phyloP scores from a whole-genome alignment of 2,888 invertebrate genomes.

The Syrista parreyssii region DNA sequence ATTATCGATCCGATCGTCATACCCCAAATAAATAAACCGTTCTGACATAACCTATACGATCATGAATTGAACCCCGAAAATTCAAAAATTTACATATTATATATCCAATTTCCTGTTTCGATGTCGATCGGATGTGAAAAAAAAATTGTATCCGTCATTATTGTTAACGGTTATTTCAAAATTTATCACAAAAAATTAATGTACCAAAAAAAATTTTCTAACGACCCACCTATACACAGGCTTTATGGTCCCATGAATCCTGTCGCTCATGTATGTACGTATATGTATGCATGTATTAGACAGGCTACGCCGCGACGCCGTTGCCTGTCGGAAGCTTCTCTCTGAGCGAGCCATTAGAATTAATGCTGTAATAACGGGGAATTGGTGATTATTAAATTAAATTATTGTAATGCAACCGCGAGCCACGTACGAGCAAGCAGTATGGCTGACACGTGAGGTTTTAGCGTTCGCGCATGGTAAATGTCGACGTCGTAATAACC shows the following conservation, averaged over 20 bases:
- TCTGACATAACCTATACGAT: too few relatives aligned
- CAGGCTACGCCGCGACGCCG: not conserved
- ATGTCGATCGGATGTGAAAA: too few relatives aligned
- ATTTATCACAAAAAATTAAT: too few relatives aligned
- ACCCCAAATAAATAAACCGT: not conserved
- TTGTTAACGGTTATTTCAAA: too few relatives aligned
- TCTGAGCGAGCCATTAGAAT: conserved; percentile 50
- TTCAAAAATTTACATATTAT: not conserved
- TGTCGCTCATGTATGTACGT: not conserved
- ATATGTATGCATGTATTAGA: not conserved
- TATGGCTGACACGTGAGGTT: not conserved
- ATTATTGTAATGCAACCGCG: conserved; percentile 49
- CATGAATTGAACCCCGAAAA: not conserved
- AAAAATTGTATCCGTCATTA: too few relatives aligned
- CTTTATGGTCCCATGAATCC: not conserved
- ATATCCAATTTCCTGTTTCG: not conserved
- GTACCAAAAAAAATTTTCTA: not conserved
- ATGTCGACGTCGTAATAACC: not conserved
- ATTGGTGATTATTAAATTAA: conserved; percentile 58
- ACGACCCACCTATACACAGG: not conserved
- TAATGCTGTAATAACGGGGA: conserved; percentile 53
- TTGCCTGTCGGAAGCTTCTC: conserved; percentile 39
- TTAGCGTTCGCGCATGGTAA: not conserved
- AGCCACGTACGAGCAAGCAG: not conserved
- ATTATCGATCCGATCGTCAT: not conserved